A percentile compares a stretch with the other conserved stretches of the same genome.
Conservation (phyloP, 2,113 vertebrate species). For the Gracilinanus agilis region DNA sequence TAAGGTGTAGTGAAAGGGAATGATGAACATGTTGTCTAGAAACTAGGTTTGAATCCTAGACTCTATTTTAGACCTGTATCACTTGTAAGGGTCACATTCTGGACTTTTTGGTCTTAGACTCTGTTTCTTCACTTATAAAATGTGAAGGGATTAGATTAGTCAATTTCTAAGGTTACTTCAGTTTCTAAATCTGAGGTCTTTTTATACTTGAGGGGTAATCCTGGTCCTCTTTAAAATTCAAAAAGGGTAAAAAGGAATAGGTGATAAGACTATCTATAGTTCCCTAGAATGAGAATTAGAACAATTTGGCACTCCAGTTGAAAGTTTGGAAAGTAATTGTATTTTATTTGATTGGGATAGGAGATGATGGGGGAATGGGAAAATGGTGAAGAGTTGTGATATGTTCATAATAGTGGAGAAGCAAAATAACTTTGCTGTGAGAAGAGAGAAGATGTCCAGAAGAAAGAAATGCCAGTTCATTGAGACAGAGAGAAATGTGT, state of each 20-base stretch:
- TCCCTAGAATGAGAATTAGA: not conserved
- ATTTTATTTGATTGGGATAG: not conserved
- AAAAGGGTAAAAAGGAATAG: not conserved
- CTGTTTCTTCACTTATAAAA: too few relatives aligned
- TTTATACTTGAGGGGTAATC: too few relatives aligned
- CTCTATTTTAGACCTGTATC: not conserved
- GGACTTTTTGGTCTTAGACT: too few relatives aligned
- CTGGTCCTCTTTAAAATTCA: not conserved
- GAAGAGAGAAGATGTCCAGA: conserved; percentile 18
- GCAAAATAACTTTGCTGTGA: conserved; percentile 45
- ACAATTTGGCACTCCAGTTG: not conserved
- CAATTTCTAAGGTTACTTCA: too few relatives aligned
- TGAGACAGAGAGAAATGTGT: not conserved
- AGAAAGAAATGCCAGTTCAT: not conserved
- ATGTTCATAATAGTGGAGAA: not conserved
- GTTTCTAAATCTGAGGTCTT: too few relatives aligned
- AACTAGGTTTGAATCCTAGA: not conserved
- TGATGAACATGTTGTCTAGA: too few relatives aligned
- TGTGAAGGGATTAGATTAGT: too few relatives aligned
- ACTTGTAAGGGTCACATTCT: not conserved
- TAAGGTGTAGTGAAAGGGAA: not conserved
- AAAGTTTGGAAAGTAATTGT: not conserved
- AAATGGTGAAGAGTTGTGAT: not conserved
- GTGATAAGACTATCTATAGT: not conserved
- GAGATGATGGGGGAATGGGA: not conserved